phyloP scores from a whole-genome alignment of 2,113 vertebrate genomes.

The Raja brachyura region DNA sequence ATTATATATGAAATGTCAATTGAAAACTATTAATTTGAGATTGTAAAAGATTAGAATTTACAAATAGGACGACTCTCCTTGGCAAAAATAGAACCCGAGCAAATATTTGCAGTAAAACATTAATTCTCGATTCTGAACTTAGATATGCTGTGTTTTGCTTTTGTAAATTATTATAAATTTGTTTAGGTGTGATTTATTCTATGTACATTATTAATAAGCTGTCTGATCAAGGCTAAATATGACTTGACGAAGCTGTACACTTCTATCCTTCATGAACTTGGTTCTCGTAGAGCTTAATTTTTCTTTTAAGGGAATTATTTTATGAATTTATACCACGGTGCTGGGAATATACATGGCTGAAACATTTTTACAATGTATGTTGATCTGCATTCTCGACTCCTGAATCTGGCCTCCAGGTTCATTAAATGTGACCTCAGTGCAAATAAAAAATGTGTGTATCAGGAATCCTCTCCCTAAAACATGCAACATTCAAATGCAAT shows the following conservation, averaged over 20 bases:
- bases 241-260: slow-evolving; percentile 17
- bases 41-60: background rate
- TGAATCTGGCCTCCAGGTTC: too few relatives aligned
- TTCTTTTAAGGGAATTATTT: background rate
- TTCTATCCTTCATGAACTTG: background rate
- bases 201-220: background rate
- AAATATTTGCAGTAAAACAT: background rate
- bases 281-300: background rate
- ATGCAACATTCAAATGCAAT: background rate
- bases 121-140: slow-evolving; percentile 10
- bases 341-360: background rate
- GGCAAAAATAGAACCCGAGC: background rate
- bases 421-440: too few relatives aligned
- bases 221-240: slow-evolving; percentile 5
- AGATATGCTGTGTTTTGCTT: background rate
- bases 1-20: background rate
- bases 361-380: background rate
- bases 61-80: background rate
- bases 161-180: slow-evolving; percentile 22
- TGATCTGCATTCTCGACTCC: background rate
- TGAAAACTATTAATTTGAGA: background rate
- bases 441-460: too few relatives aligned
- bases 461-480: background rate
- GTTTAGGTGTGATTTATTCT: background rate
- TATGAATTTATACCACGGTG: background rate